Evolutionary conservation across 2,113 vertebrate species (phyloP), one percentile per base, ranked within the genome.

Genomic region (Arizona elegans): DNA sequence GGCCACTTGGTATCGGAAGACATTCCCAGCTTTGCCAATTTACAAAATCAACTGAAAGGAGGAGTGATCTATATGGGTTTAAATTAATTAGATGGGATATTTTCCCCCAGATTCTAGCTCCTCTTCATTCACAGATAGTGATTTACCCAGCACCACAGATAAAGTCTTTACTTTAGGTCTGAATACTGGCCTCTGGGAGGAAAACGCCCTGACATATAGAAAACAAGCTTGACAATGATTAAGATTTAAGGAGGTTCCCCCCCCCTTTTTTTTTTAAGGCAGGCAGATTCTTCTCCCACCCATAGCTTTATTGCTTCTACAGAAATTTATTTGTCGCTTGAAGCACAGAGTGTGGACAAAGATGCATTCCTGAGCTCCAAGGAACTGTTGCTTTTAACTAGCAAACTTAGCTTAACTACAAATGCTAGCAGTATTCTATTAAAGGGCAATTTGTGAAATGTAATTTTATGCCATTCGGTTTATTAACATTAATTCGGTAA

Each of bases 401-500:
- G 43, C 23, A 47, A 89, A 4, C 55, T 50, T 24, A 75, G 5
- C 17, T 17, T n/a, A 86, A 86, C 53, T 59, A 8, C 8, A 38
- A n/a, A 86, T 17, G 47, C 3, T 26, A 54, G 23, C 5, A 65
- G 8, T 24, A 47, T 29, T 89, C 38, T 50, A 24, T 26, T 58
- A 21, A 88, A 92, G 2, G 59, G n/a, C 8, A 54, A 75, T 29
- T 13, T 10, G 58, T 12, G 24, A 43, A n/a, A 33, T 38, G 19
- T 87, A 3, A 85, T 92, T 81, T 56, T 13, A 54, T 15, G 56
- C 50, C 21, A 8, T 54, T 43, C 8, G 53, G n/a, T 26, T 53
- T 3, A 29, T 23, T 0, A 0, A 55, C 9, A 1, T 43, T 47
- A 70, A 26, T 19, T 21, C 0, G 53, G 29, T 13, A 53, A 1